Conservation (phyloP, 2,888 invertebrate species). For the Ischnus inquisitorius region DNA sequence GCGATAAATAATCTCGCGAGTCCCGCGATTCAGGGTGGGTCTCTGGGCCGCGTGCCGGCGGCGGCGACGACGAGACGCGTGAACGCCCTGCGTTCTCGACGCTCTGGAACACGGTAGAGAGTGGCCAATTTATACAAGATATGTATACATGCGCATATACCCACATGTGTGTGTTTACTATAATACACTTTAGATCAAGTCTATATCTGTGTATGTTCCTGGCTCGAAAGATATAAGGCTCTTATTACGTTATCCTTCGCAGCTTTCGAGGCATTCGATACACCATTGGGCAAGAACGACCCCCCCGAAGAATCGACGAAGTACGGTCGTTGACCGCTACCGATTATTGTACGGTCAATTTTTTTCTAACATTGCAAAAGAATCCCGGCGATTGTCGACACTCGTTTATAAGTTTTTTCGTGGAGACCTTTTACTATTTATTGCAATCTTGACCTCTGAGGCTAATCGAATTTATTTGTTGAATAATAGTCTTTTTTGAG, state of each 20-base stretch:
- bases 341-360: conserved; percentile 10
- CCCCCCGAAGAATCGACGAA: conserved; percentile 49
- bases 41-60: conserved; percentile 20
- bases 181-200: not conserved
- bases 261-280: conserved; percentile 54
- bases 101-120: conserved; percentile 12
- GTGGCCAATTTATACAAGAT: conserved; percentile 35
- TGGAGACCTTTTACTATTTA: not conserved
- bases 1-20: conserved; percentile 57
- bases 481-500: not conserved
- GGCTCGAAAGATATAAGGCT: conserved; percentile 34
- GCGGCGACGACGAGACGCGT: conserved; percentile 46
- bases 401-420: not conserved
- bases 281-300: conserved; percentile 53
- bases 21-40: conserved; percentile 52
- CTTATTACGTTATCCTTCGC: conserved; percentile 40
- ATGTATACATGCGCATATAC: no score
- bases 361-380: not conserved
- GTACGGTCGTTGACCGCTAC: conserved; percentile 64
- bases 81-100: conserved; percentile 47
- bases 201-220: not conserved
- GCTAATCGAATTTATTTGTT: not conserved
- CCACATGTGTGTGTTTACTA: not conserved
- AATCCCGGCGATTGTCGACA: not conserved
- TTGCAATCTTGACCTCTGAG: not conserved